Evolutionary conservation across 2,888 invertebrate species (phyloP).

Genomic region (Orchesellides sinensis): DNA sequence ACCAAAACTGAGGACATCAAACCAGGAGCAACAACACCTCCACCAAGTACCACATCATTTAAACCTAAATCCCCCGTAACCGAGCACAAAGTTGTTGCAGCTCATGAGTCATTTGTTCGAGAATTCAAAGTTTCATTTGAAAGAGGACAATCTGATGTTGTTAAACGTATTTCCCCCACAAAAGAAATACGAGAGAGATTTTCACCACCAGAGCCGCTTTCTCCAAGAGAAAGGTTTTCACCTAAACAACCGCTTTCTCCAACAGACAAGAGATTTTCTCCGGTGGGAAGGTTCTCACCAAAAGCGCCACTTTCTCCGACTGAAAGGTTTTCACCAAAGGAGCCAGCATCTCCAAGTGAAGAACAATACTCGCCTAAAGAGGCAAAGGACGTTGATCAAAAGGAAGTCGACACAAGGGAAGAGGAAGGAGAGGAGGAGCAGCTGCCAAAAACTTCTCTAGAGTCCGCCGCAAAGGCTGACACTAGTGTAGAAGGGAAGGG

Average conservation of each 20-base stretch:
- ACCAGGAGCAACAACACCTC: constrained; percentile 61
- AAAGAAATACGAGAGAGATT: constrained; percentile 35
- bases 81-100: constrained; percentile 61
- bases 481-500: constrained; percentile 64
- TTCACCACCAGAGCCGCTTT: constrained; percentile 26
- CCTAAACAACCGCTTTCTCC: constrained; percentile 36
- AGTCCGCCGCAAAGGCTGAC: constrained; percentile 66
- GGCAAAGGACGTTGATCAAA: constrained; percentile 51
- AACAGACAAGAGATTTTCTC: background rate
- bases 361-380: constrained; percentile 50
- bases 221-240: constrained; percentile 36
- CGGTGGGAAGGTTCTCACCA: constrained; percentile 3
- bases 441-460: constrained; percentile 54
- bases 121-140: constrained; percentile 71
- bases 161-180: constrained; percentile 64
- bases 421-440: constrained; percentile 47
- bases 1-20: constrained; percentile 55
- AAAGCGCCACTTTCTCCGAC: background rate
- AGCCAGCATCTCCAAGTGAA: constrained; percentile 31
- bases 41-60: constrained; percentile 70
- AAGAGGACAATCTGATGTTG: constrained; percentile 56
- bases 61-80: constrained; percentile 71
- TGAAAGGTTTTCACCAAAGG: constrained; percentile 19
- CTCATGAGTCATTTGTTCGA: constrained; percentile 67
- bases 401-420: constrained; percentile 50